Base-by-base conservation (phyloP, 2,113 vertebrate species). In the Amphiprion ocellaris region DNA sequence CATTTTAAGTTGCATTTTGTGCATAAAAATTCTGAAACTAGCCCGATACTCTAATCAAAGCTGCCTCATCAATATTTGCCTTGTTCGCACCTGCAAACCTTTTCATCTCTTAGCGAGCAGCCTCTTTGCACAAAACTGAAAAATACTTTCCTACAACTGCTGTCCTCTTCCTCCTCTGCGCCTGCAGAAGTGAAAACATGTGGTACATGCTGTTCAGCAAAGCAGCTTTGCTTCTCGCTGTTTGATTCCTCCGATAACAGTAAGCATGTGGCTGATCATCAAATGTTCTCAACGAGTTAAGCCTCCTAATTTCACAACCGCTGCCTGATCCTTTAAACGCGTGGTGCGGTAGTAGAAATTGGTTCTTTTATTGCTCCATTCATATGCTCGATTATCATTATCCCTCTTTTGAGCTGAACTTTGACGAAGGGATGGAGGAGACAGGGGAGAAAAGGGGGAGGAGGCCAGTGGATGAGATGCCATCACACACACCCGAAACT, bases 401-500 rank as follows among this genome's bases (percentile, higher is more conserved):
- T 87, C 84, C 77, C 54, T 66, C 83, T 72, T 88, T 88, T 78
- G 69, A 89, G 75, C 60, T 60, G 26, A 81, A 84, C 80, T 83
- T 79, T 88, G 77, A 86, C 72, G 76, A 82, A 56, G 66, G 60
- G 65, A 71, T 60, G 80, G 66, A 59, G 77, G 59, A 53, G 71
- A 50, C 14, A 41, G 37, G 30, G 28, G 33, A 30, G 30, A 30
- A 10, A 17, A 64, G 50, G 28, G 50, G 74, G 75, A 50, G 66
- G 71, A 63, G 71, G 79, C 63, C 63, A 10, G 52, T 19, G 81
- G 69, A 81, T 52, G 68, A 84, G 88, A 92, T 92, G 90, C 90
- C 92, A 74, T 92, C 85, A 92, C 88, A 92, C 88, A 91, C 86
- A 55, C 50, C 68, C 83, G 21, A 17, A 37, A 53, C 84, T 83